A percentile compares a stretch with the other conserved stretches of the same genome.
Evolutionary conservation across 2,888 invertebrate species (phyloP).

Genomic region (Ariolimax columbianus): DNA sequence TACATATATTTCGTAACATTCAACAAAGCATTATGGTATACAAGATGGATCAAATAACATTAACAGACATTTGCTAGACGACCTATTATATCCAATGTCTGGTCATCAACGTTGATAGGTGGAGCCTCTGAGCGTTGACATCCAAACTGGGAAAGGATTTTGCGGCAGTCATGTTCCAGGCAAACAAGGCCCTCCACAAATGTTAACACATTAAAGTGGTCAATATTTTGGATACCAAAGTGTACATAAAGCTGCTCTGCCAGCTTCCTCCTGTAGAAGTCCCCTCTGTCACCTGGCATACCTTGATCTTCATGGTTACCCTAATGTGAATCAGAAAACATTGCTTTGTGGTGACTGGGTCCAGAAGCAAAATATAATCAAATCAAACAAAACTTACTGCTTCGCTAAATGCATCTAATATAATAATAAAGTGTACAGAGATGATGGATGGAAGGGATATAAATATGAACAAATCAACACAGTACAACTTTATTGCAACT

Average conservation of each 20-base stretch:
- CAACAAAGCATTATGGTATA: background rate
- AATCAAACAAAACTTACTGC: background rate
- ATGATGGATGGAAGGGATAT: background rate
- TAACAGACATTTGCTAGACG: conserved; percentile 67
- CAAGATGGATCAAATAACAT: background rate
- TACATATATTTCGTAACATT: background rate
- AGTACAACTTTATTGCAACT: no score
- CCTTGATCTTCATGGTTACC: conserved; percentile 71
- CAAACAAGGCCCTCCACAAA: conserved; percentile 66
- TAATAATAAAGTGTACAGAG: background rate
- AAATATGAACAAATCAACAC: background rate
- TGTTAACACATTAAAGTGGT: conserved; percentile 65
- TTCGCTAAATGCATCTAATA: background rate
- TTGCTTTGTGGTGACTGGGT: background rate
- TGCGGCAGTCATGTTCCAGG: conserved; percentile 64
- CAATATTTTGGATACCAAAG: conserved; percentile 67
- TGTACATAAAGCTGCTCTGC: conserved; percentile 71
- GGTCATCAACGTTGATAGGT: conserved; percentile 64
- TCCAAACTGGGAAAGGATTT: conserved; percentile 58
- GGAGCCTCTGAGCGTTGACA: conserved; percentile 59
- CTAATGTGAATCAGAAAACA: background rate
- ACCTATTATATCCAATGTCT: conserved; percentile 67
- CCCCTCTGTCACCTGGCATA: conserved; percentile 70
- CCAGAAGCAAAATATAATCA: background rate
- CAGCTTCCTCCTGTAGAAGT: conserved; percentile 71